These are phyloP conservation scores for Nemotelus nigrinus DNA, from an alignment of 2,888 invertebrate genomes.

Conservation along the genomic window DNA sequence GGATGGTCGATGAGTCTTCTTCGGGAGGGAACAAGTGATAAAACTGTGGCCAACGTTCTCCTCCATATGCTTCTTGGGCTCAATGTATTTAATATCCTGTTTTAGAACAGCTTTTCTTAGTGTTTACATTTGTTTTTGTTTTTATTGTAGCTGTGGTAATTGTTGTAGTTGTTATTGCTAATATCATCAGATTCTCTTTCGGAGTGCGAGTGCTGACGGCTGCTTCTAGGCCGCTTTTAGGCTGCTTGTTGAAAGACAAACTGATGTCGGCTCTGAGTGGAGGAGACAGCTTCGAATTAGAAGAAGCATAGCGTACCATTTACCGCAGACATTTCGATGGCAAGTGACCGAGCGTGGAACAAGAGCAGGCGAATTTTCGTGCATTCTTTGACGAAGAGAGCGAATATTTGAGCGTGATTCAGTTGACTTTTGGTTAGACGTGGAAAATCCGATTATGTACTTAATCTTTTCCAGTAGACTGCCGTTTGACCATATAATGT, in stretches of 20 bases:
- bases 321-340: background rate
- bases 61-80: background rate
- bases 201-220: background rate
- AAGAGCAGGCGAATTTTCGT: background rate
- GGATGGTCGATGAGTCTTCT: too few relatives aligned
- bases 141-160: slow-evolving; percentile 21
- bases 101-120: slow-evolving; percentile 38
- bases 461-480: background rate
- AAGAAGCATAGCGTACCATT: background rate
- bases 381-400: background rate
- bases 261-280: slow-evolving; percentile 20
- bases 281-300: slow-evolving; percentile 19
- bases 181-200: background rate
- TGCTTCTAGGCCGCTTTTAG: background rate
- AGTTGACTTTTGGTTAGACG: slow-evolving; percentile 3
- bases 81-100: slow-evolving; percentile 33
- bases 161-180: slow-evolving; percentile 5
- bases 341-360: background rate
- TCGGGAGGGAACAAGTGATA: background rate
- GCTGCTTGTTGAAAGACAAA: slow-evolving; percentile 33
- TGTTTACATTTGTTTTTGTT: slow-evolving; percentile 41
- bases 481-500: background rate
- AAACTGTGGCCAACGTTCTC: background rate
- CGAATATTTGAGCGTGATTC: background rate
- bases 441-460: slow-evolving; percentile 5